Evolutionary conservation across 2,797 vertebrate species (phyloP).

Genomic region (Micrastur ruficollis): DNA sequence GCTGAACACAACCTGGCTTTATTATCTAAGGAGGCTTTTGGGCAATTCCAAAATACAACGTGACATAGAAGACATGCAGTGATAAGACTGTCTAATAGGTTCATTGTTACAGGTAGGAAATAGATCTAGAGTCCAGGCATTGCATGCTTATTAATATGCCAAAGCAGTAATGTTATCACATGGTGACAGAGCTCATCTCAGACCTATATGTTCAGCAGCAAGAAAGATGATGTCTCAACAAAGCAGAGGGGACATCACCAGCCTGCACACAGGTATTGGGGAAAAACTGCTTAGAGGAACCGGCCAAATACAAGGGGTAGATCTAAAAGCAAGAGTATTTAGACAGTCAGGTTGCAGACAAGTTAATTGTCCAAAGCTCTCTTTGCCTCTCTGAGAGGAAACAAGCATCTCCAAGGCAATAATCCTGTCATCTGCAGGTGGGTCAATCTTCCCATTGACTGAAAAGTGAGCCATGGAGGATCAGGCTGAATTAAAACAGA

Average conservation of each 20-base stretch:
- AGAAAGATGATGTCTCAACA: not conserved
- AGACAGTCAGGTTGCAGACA: not conserved
- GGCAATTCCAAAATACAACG: not conserved
- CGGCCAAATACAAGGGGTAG: not conserved
- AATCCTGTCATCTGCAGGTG: not conserved
- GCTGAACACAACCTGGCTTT: not conserved
- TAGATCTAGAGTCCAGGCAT: not conserved
- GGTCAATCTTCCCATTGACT: not conserved
- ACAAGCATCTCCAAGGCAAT: not conserved
- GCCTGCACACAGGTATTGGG: not conserved
- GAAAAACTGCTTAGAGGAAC: not conserved
- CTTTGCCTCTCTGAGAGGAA: not conserved
- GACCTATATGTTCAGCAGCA: not conserved
- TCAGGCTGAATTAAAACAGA: not conserved
- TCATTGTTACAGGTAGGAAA: not conserved
- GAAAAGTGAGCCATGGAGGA: not conserved
- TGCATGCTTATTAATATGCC: not conserved
- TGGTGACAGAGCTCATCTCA: not conserved
- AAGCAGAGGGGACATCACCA: not conserved
- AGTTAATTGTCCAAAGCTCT: not conserved
- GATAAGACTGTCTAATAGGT: not conserved
- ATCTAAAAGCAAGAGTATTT: not conserved
- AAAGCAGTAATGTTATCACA: not conserved
- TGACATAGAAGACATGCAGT: not conserved
- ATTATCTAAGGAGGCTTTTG: not conserved